These are phyloP conservation scores for Diorhabda elongata DNA, from an alignment of 1,140 invertebrate genomes.

Conservation along the genomic window DNA sequence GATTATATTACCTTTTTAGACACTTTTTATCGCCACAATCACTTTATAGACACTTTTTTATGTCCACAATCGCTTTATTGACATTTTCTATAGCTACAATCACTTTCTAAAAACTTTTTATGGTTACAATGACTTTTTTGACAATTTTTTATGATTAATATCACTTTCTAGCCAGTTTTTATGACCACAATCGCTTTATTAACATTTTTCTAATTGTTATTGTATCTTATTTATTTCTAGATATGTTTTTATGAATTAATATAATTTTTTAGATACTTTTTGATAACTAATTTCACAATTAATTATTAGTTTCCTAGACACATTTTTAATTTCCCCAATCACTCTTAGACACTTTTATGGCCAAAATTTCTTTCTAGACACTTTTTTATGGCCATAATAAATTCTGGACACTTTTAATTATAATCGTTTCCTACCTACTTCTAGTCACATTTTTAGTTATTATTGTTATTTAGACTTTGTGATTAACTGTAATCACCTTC, in stretches of 20 bases:
- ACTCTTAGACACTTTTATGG: not conserved
- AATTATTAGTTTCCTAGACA: too few relatives aligned
- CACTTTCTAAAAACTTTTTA: not conserved
- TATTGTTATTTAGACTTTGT: too few relatives aligned
- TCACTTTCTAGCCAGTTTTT: not conserved
- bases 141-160: not conserved
- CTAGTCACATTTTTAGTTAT: too few relatives aligned
- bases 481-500: too few relatives aligned
- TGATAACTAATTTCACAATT: too few relatives aligned
- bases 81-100: not conserved
- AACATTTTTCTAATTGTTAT: too few relatives aligned
- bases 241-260: too few relatives aligned
- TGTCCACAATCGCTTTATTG: not conserved
- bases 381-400: not conserved
- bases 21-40: not conserved
- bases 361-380: not conserved
- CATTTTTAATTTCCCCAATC: too few relatives aligned
- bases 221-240: too few relatives aligned
- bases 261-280: too few relatives aligned
- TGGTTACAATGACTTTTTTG: not conserved
- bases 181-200: not conserved
- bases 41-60: not conserved
- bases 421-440: too few relatives aligned
- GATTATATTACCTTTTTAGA: not conserved
- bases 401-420: not conserved